Evolutionary conservation across 2,113 vertebrate genomes (phyloP).

Genomic region (Rhinogobius similis): DNA sequence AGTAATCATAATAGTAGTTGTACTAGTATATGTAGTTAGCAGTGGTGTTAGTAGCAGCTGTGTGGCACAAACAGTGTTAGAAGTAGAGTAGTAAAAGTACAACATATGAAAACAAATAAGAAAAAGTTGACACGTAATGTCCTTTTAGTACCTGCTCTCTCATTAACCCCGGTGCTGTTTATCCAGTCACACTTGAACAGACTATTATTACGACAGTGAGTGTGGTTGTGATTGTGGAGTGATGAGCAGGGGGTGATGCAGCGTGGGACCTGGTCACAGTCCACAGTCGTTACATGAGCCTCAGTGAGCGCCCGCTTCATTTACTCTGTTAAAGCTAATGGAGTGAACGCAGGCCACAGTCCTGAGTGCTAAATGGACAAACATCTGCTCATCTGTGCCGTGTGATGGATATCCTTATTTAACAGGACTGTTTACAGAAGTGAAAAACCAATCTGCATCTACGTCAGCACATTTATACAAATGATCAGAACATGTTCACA

Average conservation of each 20-base stretch:
- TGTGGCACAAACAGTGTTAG: no score
- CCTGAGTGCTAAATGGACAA: not conserved
- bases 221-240: not conserved
- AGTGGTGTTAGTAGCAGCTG: no score
- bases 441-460: no score
- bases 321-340: conserved; percentile 46
- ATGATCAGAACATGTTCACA: no score
- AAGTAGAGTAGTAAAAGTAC: no score
- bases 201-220: conserved; percentile 7
- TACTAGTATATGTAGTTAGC: no score
- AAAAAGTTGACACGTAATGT: not conserved
- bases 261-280: conserved; percentile 26
- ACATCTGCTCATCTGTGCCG: not conserved
- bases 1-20: no score
- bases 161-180: not conserved
- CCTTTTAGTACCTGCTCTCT: not conserved
- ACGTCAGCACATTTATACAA: no score
- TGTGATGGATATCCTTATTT: no score
- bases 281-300: conserved; percentile 28
- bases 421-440: no score
- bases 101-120: no score
- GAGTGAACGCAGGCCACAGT: conserved; percentile 20
- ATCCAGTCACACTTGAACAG: conserved; percentile 12
- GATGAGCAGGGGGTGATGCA: conserved; percentile 14
- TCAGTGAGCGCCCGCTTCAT: conserved; percentile 28